Conservation (phyloP, 2,113 vertebrate genomes). For the Erythrocercus mccallii region DNA sequence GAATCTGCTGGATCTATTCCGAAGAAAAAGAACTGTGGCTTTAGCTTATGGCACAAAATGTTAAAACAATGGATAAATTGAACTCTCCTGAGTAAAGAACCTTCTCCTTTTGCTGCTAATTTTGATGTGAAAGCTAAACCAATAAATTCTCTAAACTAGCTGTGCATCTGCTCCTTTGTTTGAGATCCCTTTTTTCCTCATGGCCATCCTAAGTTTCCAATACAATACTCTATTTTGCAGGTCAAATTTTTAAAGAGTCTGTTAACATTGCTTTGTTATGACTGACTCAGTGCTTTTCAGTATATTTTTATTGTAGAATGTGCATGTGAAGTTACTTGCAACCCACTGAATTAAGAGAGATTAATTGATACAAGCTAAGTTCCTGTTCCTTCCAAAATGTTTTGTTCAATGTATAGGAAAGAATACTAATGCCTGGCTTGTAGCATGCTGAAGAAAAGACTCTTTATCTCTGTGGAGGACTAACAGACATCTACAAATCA, state of each 20-base stretch:
- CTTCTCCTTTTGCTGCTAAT: constrained; percentile 35
- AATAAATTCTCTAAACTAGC: constrained; percentile 4
- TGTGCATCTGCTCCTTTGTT: constrained; percentile 18
- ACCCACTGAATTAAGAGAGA: neutral
- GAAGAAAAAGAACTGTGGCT: neutral
- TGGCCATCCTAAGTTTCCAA: neutral
- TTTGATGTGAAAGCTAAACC: constrained; percentile 43
- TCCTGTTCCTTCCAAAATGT: neutral
- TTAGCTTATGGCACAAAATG: neutral
- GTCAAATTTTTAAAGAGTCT: neutral
- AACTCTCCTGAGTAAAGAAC: constrained; percentile 30
- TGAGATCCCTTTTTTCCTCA: neutral
- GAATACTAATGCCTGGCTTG: neutral
- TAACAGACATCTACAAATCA: neutral
- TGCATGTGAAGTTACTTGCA: neutral
- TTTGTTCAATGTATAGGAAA: neutral
- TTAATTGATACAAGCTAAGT: neutral
- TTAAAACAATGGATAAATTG: constrained; percentile 44
- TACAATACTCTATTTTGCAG: neutral
- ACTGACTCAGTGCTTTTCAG: neutral
- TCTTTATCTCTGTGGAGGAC: neutral
- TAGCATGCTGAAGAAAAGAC: neutral
- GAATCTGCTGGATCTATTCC: constrained; percentile 49
- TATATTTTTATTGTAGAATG: neutral
- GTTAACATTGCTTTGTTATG: neutral